Evolutionary conservation across 2,888 invertebrate genomes (phyloP).

Genomic region (Cheilosia vernalis): DNA sequence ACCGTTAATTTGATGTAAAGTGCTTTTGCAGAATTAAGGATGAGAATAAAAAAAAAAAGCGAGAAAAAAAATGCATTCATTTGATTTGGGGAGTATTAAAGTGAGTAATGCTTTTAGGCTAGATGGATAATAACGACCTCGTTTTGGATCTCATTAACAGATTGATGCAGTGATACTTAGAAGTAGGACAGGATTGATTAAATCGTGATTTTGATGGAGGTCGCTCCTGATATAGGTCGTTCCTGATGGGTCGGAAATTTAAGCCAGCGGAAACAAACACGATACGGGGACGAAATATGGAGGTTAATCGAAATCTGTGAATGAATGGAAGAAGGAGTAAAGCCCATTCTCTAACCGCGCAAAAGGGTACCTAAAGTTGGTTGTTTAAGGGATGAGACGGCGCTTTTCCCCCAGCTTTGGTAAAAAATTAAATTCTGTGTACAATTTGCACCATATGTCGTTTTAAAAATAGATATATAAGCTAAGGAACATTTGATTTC

Average conservation of each 20-base stretch:
- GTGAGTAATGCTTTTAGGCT: constrained; percentile 3
- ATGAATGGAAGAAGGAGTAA: too few relatives aligned
- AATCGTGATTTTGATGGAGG: background rate
- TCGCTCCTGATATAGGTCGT: background rate
- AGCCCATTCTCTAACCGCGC: too few relatives aligned
- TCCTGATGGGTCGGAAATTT: background rate
- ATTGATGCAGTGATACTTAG: background rate
- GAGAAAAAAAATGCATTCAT: background rate
- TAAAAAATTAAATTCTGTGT: too few relatives aligned
- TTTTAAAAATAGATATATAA: too few relatives aligned
- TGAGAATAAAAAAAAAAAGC: background rate
- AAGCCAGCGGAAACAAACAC: background rate
- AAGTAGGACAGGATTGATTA: background rate
- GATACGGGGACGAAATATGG: too few relatives aligned
- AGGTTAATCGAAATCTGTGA: too few relatives aligned
- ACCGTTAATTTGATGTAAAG: constrained; percentile 6
- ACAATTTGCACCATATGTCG: too few relatives aligned
- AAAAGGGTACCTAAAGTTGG: too few relatives aligned
- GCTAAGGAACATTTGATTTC: too few relatives aligned
- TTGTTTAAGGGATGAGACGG: too few relatives aligned
- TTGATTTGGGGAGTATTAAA: background rate
- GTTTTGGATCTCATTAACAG: background rate
- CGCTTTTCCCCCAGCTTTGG: too few relatives aligned
- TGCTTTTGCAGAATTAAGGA: constrained; percentile 8
- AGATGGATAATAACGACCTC: background rate